These are phyloP conservation scores for Novumbra hubbsi DNA, from an alignment of 2,797 vertebrate species.

Conservation along the genomic window DNA sequence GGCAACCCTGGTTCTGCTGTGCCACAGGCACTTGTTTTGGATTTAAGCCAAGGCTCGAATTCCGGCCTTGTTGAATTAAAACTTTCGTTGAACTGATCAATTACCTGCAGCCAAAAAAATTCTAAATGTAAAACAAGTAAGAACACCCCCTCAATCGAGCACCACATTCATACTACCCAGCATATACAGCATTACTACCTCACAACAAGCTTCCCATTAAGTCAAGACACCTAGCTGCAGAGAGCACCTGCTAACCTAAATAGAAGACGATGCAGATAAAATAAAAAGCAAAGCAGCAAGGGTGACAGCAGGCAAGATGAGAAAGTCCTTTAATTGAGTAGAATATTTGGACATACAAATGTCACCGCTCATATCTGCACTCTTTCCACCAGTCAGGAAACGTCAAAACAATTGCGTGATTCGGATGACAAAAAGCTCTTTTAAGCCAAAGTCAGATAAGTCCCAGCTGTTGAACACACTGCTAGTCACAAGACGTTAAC, in stretches of 20 bases:
- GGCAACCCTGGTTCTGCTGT: too few species aligned
- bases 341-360: not conserved
- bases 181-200: slow-evolving; percentile 42
- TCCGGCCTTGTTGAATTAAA: too few species aligned
- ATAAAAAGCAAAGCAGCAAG: slow-evolving; percentile 19
- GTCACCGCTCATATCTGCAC: not conserved
- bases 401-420: slow-evolving; percentile 2
- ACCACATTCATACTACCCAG: slow-evolving; percentile 18
- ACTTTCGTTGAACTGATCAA: too few species aligned
- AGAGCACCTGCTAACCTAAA: slow-evolving; percentile 50
- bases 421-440: not conserved
- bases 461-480: not conserved
- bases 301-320: slow-evolving; percentile 4
- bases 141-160: slow-evolving; percentile 21
- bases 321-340: not conserved
- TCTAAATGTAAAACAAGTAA: too few species aligned
- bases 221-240: slow-evolving; percentile 51
- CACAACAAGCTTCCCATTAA: slow-evolving; percentile 36
- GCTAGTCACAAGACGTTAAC: not conserved
- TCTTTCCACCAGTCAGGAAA: slow-evolving; percentile 2
- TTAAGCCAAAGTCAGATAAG: not conserved
- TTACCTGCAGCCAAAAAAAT: too few species aligned
- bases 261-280: slow-evolving; percentile 28
- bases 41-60: too few species aligned
- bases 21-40: too few species aligned